Percentiles rank a stretch among this genome's conserved stretches.
phyloP scores from a whole-genome alignment of 2,888 invertebrate species.

The Macrostomum cliftonense region DNA sequence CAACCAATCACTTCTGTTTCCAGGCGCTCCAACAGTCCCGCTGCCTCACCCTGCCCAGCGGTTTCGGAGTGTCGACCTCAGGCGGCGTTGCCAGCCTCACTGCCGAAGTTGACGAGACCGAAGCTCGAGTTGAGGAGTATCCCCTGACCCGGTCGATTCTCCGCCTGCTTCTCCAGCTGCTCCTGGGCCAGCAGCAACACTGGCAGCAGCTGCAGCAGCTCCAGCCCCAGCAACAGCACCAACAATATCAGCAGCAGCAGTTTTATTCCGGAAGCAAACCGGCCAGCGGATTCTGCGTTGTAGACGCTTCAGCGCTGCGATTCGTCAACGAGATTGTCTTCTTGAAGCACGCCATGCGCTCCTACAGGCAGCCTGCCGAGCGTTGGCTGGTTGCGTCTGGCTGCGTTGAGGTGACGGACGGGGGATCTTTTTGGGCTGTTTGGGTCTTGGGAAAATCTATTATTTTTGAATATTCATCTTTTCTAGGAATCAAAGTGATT shows the following conservation, averaged over 20 bases:
- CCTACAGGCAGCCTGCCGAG: slow-evolving; percentile 59
- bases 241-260: neutral
- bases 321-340: slow-evolving; percentile 62
- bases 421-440: no score
- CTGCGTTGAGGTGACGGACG: neutral
- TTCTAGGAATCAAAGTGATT: no score
- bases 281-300: no score
- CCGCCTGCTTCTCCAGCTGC: slow-evolving; percentile 52
- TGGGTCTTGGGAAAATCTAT: no score
- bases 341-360: slow-evolving; percentile 55
- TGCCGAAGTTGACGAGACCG: slow-evolving; percentile 74
- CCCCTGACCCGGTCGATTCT: slow-evolving; percentile 66
- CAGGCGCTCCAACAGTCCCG: no score
- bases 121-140: slow-evolving; percentile 71
- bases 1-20: no score
- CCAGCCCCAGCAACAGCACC: neutral
- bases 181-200: slow-evolving; percentile 47
- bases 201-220: neutral
- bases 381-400: slow-evolving; percentile 35
- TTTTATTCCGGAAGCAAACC: no score
- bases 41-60: no score
- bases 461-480: no score
- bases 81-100: slow-evolving; percentile 39
- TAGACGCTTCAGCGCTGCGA: slow-evolving; percentile 39
- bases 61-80: slow-evolving; percentile 48